These are phyloP conservation scores for Nomada fabriciana DNA, from an alignment of 2,888 invertebrate species.

Conservation along the genomic window DNA sequence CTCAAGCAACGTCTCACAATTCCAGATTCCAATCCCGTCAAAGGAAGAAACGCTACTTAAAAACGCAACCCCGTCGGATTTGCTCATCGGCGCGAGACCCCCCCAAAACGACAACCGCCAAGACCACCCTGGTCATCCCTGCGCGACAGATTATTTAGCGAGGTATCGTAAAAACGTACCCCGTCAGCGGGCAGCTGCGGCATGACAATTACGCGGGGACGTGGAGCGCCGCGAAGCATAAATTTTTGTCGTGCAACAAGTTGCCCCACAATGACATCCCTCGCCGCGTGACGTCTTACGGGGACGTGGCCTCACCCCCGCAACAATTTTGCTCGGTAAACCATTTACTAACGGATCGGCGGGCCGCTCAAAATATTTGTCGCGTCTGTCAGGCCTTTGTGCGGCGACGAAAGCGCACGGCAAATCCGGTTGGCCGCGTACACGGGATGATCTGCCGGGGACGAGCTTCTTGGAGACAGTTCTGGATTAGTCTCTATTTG, in stretches of 20 bases:
- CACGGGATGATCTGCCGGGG: conserved; percentile 55
- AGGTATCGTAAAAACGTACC: conserved; percentile 53
- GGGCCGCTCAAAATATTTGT: conserved; percentile 83
- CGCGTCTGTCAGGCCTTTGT: conserved; percentile 74
- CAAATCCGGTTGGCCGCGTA: conserved; percentile 57
- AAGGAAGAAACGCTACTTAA: conserved; percentile 28
- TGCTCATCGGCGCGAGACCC: conserved; percentile 18
- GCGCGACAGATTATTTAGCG: conserved; percentile 60
- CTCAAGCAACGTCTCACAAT: not conserved
- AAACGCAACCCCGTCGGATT: conserved; percentile 43
- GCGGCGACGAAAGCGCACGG: conserved; percentile 37
- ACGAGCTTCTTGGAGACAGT: conserved; percentile 45
- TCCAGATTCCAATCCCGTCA: not conserved
- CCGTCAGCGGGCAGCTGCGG: conserved; percentile 71
- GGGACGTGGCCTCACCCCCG: conserved; percentile 32
- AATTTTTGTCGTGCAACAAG: conserved; percentile 73
- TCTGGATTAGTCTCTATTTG: conserved; percentile 44
- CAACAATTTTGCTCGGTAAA: conserved; percentile 74
- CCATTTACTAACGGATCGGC: conserved; percentile 82
- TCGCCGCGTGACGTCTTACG: conserved; percentile 51
- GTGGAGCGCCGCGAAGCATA: conserved; percentile 63
- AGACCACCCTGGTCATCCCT: conserved; percentile 54
- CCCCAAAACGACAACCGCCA: not conserved
- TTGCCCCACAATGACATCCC: conserved; percentile 54
- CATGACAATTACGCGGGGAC: conserved; percentile 72